phyloP scores from a whole-genome alignment of 2,888 invertebrate species.

The Amiota communis region DNA sequence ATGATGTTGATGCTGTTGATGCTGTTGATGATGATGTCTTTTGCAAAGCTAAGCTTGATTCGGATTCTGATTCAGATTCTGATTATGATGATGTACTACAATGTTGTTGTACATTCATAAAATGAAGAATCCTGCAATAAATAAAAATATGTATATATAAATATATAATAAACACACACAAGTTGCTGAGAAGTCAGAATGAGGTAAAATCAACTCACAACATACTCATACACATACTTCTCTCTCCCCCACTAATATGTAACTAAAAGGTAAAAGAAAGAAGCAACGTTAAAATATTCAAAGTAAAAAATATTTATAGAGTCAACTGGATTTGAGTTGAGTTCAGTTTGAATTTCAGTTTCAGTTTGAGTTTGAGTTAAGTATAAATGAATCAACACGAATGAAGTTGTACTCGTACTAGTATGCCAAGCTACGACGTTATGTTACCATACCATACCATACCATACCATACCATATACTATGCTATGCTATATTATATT shows the following conservation, averaged over 20 bases:
- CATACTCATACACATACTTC: not conserved
- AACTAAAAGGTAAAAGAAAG: not conserved
- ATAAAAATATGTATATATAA: constrained; percentile 8
- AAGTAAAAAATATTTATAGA: constrained; percentile 9
- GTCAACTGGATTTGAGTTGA: not conserved
- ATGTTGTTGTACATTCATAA: no score
- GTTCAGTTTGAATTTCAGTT: not conserved
- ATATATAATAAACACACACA: constrained; percentile 4
- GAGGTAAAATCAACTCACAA: not conserved
- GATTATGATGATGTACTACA: no score
- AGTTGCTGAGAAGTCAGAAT: no score
- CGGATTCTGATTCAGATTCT: no score
- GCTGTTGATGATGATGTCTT: no score
- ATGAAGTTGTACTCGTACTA: no score
- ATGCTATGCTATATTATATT: not conserved
- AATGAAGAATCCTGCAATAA: constrained; percentile 9
- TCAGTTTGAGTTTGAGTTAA: no score
- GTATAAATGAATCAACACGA: not conserved
- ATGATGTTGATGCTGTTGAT: no score
- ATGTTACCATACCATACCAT: no score
- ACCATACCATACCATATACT: not conserved
- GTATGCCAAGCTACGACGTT: no score
- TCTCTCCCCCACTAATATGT: not conserved
- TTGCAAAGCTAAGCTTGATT: no score
- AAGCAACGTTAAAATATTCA: not conserved